Evolutionary conservation across 2,888 invertebrate species (phyloP), one percentile per base, ranked within the genome.

Genomic region (Himalopsyche tibetana): DNA sequence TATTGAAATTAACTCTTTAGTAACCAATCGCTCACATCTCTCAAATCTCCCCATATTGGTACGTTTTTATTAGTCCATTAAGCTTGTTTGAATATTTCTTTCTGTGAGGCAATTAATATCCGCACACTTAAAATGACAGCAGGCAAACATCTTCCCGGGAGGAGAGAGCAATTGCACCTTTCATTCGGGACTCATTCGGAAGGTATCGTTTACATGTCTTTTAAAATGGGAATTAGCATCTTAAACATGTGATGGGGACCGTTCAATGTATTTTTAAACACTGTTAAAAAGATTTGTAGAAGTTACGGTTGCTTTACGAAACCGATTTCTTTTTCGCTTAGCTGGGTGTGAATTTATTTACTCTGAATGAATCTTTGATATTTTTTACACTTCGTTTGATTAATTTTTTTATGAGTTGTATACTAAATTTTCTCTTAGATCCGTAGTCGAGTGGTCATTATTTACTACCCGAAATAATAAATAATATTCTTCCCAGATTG

Each of bases 31-130:
- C 36, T 74, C 74, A 74, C 36, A 38, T 36, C 36, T 74, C 74
- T 28, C 5, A 74, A 19, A 74, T 69, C 36, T 15, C 3, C 11
- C 38, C 12, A 11, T 12, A 15, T 74, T 19, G 36, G 74, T 74
- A 36, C 15, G 74, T 38, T 74, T 74, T 74, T 74, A 74, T 36
- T 28, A 74, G 28, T 28, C 74, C 74, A 74, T 74, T 74, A 74
- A 74, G 74, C 74, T 36, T 74, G 74, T 80, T 80, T 80, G 28
- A 80, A 80, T 80, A 80, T 80, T 80, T 80, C 80, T 80, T 28
- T 80, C 80, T 6, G 80, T 42, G 4, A 42, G 42, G 5, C 80
- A 51, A 80, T 80, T 80, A 80, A 51, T 42, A 40, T 28, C 15
- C 80, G 45, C 28, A 42, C 51, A 80, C 45, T 80, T 42, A n/a